phyloP scores from a whole-genome alignment of 2,888 invertebrate genomes.

The Cylindroiulus punctatus region DNA sequence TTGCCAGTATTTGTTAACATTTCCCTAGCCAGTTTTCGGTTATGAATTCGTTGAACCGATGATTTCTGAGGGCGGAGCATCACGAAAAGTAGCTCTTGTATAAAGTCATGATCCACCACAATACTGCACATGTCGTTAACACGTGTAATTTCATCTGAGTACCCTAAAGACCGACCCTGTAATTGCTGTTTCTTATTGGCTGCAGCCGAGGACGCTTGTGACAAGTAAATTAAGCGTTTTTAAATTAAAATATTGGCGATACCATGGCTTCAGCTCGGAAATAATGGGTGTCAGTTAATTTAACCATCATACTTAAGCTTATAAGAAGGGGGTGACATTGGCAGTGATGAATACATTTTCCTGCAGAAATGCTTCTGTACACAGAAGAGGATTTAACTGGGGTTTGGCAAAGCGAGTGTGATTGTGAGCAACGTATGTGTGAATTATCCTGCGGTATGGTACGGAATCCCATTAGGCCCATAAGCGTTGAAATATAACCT shows the following conservation, averaged over 20 bases:
- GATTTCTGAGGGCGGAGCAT: neutral
- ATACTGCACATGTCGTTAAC: neutral
- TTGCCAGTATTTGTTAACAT: slow-evolving; percentile 1
- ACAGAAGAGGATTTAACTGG: neutral
- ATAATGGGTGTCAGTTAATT: neutral
- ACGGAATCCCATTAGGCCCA: slow-evolving; percentile 6
- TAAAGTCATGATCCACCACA: neutral
- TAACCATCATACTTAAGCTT: too few relatives aligned
- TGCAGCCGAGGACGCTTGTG: neutral
- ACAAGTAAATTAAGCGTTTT: neutral
- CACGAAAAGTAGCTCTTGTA: neutral
- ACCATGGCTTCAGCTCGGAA: neutral
- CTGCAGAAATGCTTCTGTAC: neutral
- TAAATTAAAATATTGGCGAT: neutral
- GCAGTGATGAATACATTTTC: too few relatives aligned
- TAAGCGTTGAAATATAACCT: slow-evolving; percentile 4
- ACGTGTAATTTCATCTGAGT: neutral
- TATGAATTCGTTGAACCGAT: slow-evolving; percentile 10
- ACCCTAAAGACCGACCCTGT: neutral
- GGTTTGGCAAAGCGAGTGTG: neutral
- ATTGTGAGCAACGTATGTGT: neutral
- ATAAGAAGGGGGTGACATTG: too few relatives aligned
- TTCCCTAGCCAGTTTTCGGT: neutral
- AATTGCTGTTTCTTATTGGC: neutral
- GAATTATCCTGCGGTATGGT: neutral